phyloP scores from a whole-genome alignment of 1,140 invertebrate genomes.

The Panulirus ornatus region DNA sequence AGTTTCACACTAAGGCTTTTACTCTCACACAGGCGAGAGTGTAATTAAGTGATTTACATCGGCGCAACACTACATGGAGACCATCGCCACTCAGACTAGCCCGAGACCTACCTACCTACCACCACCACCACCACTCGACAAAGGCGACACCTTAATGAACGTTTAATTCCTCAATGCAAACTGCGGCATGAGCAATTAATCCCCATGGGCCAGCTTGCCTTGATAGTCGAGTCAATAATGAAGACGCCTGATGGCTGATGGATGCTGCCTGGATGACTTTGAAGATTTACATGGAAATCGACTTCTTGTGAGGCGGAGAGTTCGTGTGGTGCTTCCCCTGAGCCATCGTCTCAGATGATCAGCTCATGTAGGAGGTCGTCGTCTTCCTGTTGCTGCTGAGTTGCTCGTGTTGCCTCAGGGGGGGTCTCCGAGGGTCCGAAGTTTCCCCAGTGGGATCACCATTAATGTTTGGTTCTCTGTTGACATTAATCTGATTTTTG shows the following conservation, averaged over 20 bases:
- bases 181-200: neutral
- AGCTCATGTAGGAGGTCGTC: too few relatives aligned
- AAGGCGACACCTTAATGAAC: neutral
- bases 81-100: neutral
- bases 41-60: neutral
- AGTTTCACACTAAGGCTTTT: too few relatives aligned
- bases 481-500: too few relatives aligned
- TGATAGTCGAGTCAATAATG: neutral
- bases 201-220: neutral
- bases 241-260: slow-evolving; percentile 1
- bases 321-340: too few relatives aligned
- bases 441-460: neutral
- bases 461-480: too few relatives aligned
- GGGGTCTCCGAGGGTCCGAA: too few relatives aligned
- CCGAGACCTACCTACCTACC: neutral
- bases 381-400: neutral
- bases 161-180: slow-evolving; percentile 5
- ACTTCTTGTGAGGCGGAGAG: neutral
- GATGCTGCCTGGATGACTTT: neutral
- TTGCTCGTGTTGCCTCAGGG: too few relatives aligned
- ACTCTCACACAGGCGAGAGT: neutral
- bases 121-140: neutral
- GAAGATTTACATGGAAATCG: neutral
- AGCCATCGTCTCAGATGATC: too few relatives aligned
- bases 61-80: neutral